Percentiles rank a stretch among this genome's conserved stretches.
phyloP scores from a whole-genome alignment of 1,140 invertebrate species.

The Helicoverpa zea region DNA sequence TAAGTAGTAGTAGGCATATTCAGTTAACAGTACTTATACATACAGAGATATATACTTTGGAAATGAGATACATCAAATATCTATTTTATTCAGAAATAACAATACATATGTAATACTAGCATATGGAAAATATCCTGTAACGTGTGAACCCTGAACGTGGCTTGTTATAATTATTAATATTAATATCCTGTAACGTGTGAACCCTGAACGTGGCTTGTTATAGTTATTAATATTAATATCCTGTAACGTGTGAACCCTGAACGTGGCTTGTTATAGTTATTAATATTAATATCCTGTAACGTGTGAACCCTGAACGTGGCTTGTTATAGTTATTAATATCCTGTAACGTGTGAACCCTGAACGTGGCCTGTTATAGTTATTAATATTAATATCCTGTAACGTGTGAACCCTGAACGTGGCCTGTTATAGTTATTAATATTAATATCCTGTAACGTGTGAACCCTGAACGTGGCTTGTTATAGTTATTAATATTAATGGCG shows the following conservation, averaged over 20 bases:
- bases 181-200: not conserved
- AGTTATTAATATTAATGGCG: conserved; percentile 4
- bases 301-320: not conserved
- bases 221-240: conserved; percentile 6
- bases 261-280: not conserved
- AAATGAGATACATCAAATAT: no score
- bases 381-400: not conserved
- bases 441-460: not conserved
- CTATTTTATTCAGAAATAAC: no score
- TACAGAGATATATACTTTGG: no score
- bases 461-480: not conserved
- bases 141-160: not conserved
- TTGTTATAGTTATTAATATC: not conserved
- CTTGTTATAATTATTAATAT: not conserved
- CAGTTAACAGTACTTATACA: no score
- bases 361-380: not conserved
- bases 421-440: not conserved
- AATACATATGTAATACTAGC: no score
- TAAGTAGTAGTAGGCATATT: no score
- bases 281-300: not conserved
- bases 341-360: not conserved
- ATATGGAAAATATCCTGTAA: no score
- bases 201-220: not conserved
- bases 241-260: not conserved
- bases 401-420: not conserved